These are phyloP conservation scores for Gymnocheta viridis DNA, from an alignment of 2,888 invertebrate species.

Conservation along the genomic window DNA sequence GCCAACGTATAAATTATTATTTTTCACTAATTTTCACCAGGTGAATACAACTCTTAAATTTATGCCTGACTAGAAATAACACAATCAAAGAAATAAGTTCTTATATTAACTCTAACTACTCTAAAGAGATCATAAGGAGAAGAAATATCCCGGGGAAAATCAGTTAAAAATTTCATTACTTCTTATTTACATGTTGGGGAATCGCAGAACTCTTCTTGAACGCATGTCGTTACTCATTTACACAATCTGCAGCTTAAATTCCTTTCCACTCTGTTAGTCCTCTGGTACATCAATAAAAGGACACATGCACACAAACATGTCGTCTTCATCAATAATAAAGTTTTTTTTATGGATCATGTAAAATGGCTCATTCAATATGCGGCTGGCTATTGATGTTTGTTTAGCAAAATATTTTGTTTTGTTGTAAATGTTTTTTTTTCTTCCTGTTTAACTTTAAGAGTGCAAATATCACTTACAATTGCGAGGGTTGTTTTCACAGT, in stretches of 20 bases:
- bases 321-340: constrained; percentile 26
- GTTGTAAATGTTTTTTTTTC: constrained; percentile 49
- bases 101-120: no score
- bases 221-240: background rate
- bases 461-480: constrained; percentile 40
- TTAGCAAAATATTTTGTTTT: constrained; percentile 60
- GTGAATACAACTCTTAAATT: no score
- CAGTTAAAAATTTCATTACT: no score
- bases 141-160: no score
- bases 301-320: constrained; percentile 33
- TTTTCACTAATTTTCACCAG: no score
- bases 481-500: constrained; percentile 55
- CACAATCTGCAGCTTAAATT: background rate
- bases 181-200: no score
- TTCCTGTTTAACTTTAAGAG: background rate
- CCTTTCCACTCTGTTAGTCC: background rate
- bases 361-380: constrained; percentile 60
- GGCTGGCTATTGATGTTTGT: constrained; percentile 64
- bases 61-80: no score
- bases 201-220: no score
- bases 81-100: no score
- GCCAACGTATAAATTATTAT: no score
- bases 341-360: constrained; percentile 33
- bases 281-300: background rate
- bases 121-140: no score